These are phyloP conservation scores for Petrolisthes manimaculis DNA, from an alignment of 2,888 invertebrate species.

Conservation along the genomic window DNA sequence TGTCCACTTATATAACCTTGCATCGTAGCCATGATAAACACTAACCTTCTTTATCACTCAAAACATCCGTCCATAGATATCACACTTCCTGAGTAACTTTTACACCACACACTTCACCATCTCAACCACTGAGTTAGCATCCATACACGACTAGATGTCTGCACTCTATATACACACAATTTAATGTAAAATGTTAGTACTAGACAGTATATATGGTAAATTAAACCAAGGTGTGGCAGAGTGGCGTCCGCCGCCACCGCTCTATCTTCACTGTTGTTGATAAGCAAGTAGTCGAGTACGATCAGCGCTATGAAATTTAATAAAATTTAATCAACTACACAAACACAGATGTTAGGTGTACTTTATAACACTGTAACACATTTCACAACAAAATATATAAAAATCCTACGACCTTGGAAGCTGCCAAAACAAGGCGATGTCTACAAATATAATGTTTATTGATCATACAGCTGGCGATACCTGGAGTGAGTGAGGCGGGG, in stretches of 20 bases:
- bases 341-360: background rate
- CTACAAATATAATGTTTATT: slow-evolving; percentile 32
- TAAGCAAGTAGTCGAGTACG: slow-evolving; percentile 44
- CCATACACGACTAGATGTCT: slow-evolving; percentile 35
- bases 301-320: slow-evolving; percentile 11
- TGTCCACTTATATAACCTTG: slow-evolving; percentile 57
- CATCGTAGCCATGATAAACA: slow-evolving; percentile 52
- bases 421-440: background rate
- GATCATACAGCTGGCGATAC: slow-evolving; percentile 37
- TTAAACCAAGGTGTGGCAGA: slow-evolving; percentile 32
- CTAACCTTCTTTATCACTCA: slow-evolving; percentile 41
- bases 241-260: slow-evolving; percentile 50
- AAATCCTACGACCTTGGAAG: background rate
- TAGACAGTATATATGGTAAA: slow-evolving; percentile 34
- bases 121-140: slow-evolving; percentile 13
- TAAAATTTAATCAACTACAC: slow-evolving; percentile 5
- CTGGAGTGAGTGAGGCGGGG: slow-evolving; percentile 14
- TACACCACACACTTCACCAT: slow-evolving; percentile 38
- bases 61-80: slow-evolving; percentile 57
- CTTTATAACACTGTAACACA: no score
- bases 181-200: slow-evolving; percentile 13
- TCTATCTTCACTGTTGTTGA: slow-evolving; percentile 61
- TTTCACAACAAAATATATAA: background rate
- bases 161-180: slow-evolving; percentile 45
- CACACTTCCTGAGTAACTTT: slow-evolving; percentile 55